These are phyloP conservation scores for Stomatorhinus walkeri DNA, from an alignment of 2,797 vertebrate species.

Conservation along the genomic window DNA sequence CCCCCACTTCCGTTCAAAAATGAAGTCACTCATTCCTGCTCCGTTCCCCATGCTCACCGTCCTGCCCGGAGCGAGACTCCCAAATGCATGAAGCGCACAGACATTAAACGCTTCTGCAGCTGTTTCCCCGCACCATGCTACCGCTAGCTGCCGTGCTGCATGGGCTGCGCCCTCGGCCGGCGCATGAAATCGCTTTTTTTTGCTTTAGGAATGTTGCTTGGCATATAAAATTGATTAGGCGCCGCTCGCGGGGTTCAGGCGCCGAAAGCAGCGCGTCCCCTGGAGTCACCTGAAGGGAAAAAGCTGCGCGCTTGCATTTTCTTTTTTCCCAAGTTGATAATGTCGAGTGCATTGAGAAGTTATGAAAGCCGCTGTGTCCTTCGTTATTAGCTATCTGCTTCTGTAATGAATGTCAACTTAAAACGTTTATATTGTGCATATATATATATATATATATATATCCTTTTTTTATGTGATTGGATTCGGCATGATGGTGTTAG, in stretches of 20 bases:
- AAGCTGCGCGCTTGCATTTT: constrained; percentile 11
- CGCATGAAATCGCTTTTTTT: not conserved
- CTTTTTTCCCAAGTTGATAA: not conserved
- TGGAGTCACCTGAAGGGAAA: constrained; percentile 8
- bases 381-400: not conserved
- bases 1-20: not conserved
- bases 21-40: not conserved
- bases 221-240: not conserved
- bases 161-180: not conserved
- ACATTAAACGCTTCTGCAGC: not conserved
- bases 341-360: not conserved
- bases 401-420: not conserved
- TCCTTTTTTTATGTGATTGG: not conserved
- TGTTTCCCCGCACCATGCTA: not conserved
- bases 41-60: not conserved
- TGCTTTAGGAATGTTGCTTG: not conserved
- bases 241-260: not conserved
- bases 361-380: constrained; percentile 4
- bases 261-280: not conserved
- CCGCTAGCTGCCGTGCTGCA: not conserved
- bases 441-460: not conserved
- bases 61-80: not conserved
- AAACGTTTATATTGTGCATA: not conserved
- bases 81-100: not conserved
- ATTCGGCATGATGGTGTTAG: not conserved